Evolutionary conservation across 2,113 vertebrate genomes (phyloP).

Genomic region (Suricata suricatta): DNA sequence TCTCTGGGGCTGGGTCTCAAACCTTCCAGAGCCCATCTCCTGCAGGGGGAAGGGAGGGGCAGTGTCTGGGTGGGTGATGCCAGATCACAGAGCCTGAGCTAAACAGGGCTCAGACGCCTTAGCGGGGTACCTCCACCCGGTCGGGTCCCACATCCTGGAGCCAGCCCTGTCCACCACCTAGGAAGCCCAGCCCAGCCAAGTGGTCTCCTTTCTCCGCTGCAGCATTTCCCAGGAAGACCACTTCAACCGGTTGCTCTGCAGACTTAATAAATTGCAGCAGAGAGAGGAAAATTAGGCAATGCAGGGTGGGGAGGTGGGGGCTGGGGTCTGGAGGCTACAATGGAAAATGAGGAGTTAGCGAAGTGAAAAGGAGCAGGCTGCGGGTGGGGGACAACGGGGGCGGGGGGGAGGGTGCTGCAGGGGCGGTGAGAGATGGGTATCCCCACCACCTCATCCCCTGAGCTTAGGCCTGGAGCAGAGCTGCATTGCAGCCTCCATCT

Average conservation of each 20-base stretch:
- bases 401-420: accelerated
- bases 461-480: not conserved
- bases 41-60: not conserved
- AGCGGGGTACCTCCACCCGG: not conserved
- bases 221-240: not conserved
- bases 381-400: no score
- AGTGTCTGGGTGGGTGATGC: not conserved
- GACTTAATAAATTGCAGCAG: conserved; percentile 39
- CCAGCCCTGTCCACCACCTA: no score
- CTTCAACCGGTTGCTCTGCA: not conserved
- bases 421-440: not conserved
- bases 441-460: not conserved
- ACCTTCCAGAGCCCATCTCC: not conserved
- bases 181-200: not conserved
- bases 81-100: not conserved
- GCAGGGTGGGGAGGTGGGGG: not conserved
- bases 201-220: not conserved
- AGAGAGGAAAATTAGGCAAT: not conserved
- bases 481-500: not conserved
- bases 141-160: not conserved
- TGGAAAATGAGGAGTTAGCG: not conserved
- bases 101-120: not conserved
- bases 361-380: not conserved
- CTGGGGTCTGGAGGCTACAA: not conserved
- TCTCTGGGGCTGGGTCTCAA: not conserved